Base-by-base conservation (phyloP, 2,113 vertebrate species). In the Perccottus glenii region DNA sequence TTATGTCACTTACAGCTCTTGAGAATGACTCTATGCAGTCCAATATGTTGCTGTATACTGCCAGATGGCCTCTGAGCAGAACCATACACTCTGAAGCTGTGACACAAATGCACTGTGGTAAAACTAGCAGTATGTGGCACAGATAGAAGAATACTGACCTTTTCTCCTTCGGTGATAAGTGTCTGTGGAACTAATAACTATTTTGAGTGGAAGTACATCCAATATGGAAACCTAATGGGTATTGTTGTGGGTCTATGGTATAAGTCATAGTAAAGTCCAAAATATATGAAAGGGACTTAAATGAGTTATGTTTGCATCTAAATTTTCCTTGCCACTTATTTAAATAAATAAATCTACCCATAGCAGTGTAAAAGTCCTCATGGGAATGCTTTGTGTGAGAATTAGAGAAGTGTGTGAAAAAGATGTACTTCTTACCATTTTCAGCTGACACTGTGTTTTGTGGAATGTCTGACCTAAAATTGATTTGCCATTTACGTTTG, bases 401-500 rank as follows among this genome's bases (percentile, higher is more conserved):
- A 69, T 52, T 69, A 48, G 52, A 7, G 68, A 75, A 56, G 52
- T 40, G 59, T 46, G 45, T 5, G 4, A 12, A 47, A 59, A 67
- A 66, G 36, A 74, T 42, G 53, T 33, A 8, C 38, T 56, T 68
- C 59, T 45, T 51, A 52, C 9, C 36, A 44, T 67, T 53, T 56
- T 50, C 19, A 15, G 56, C 11, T 19, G 35, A 61, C 4, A 8
- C 52, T 45, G 52, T 58, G 44, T 63, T 55, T 64, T 50, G 2
- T 14, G 14, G 64, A 64, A 57, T 49, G 65, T 51, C 60, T 75
- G 73, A 10, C 51, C 47, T 9, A 19, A 64, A 64, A 64, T 63
- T 64, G 73, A 69, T 64, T 69, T 75, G 73, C 65, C 73, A 75
- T 75, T 75, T 69, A 16, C 40, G 40, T 66, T 33, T 69, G 73